A percentile compares a stretch with the other conserved stretches of the same genome.
Evolutionary conservation across 1,140 invertebrate species (phyloP).

Genomic region (Bemisia tabaci): DNA sequence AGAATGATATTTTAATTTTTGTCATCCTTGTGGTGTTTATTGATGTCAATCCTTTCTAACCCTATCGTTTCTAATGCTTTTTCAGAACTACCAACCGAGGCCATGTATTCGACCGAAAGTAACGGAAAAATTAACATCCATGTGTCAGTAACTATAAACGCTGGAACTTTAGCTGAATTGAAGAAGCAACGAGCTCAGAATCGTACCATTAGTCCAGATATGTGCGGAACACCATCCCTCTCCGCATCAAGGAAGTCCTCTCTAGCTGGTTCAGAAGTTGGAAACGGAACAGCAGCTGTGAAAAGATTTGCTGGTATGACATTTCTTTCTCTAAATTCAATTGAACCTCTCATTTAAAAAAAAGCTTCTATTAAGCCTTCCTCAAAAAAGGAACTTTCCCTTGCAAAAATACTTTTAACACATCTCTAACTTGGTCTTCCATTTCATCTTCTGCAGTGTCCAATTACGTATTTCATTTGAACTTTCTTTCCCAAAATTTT

Average conservation of each 20-base stretch:
- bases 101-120: constrained; percentile 41
- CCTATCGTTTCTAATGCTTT: too few relatives aligned
- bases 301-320: constrained; percentile 47
- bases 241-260: constrained; percentile 29
- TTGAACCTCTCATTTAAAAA: too few relatives aligned
- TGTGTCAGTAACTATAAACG: constrained; percentile 46
- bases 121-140: constrained; percentile 83
- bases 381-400: too few relatives aligned
- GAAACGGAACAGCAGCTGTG: constrained; percentile 29
- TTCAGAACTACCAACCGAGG: constrained; percentile 29
- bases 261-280: constrained; percentile 32
- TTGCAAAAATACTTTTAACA: too few relatives aligned
- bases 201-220: constrained; percentile 34
- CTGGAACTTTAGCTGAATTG: constrained; percentile 64
- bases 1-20: constrained; percentile 1
- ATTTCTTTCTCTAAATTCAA: too few relatives aligned
- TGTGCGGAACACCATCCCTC: constrained; percentile 8
- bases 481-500: too few relatives aligned
- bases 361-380: too few relatives aligned
- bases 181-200: constrained; percentile 78
- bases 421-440: too few relatives aligned
- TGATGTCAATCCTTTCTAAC: not conserved
- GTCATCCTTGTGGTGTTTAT: not conserved
- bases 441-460: too few relatives aligned
- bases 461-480: too few relatives aligned